These are phyloP conservation scores for Empidonax traillii DNA, from an alignment of 2,113 vertebrate genomes.

Conservation along the genomic window DNA sequence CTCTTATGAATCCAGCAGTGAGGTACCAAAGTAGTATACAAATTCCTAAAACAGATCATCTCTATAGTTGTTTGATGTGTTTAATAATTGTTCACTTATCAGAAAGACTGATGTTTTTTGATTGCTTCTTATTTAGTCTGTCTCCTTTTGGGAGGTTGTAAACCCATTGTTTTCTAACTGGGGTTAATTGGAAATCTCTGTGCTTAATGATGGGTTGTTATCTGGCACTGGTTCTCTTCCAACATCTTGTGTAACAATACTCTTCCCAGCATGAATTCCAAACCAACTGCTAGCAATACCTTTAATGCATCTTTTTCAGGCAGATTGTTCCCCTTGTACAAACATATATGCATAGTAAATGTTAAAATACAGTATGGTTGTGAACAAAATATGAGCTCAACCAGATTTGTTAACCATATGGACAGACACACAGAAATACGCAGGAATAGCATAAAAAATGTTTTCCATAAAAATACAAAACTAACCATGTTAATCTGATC, in stretches of 20 bases:
- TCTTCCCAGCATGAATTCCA: not conserved
- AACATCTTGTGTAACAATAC: constrained; percentile 12
- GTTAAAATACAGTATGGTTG: not conserved
- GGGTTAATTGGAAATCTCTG: not conserved
- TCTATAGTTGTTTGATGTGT: not conserved
- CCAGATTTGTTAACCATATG: constrained; percentile 2
- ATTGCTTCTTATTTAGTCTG: not conserved
- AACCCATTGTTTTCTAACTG: not conserved
- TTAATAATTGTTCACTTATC: not conserved
- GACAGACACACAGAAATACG: not conserved
- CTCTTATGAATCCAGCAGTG: not conserved
- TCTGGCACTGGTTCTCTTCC: not conserved
- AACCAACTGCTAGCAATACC: not conserved
- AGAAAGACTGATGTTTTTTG: not conserved
- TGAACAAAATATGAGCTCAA: constrained; percentile 12
- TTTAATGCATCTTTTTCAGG: not conserved
- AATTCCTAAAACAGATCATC: not conserved
- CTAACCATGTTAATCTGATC: not conserved
- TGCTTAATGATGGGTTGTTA: not conserved
- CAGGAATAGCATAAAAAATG: not conserved
- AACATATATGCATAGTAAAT: not conserved
- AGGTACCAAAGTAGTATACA: not conserved
- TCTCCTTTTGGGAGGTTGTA: not conserved
- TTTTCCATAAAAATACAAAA: not conserved
- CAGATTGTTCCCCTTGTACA: not conserved